phyloP scores from a whole-genome alignment of 2,888 invertebrate genomes.

The Lymantria dispar region DNA sequence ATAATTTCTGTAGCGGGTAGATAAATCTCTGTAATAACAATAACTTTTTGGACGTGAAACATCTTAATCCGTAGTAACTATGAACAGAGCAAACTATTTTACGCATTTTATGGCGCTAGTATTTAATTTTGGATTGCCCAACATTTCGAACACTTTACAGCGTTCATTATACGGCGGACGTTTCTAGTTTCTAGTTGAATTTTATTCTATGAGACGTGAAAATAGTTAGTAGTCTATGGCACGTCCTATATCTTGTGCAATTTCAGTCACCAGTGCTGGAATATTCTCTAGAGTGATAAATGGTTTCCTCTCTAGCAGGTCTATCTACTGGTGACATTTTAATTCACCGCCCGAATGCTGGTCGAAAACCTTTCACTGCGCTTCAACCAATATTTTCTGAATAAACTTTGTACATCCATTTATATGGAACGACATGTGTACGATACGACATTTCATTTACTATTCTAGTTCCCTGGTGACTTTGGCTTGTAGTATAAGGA shows the following conservation, averaged over 20 bases:
- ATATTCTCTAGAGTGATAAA: constrained; percentile 14
- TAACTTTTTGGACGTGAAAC: no score
- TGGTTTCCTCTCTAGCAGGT: constrained; percentile 12
- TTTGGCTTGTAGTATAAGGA: no score
- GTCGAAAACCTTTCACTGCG: constrained; percentile 18
- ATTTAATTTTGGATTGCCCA: no score
- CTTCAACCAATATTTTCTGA: constrained; percentile 42
- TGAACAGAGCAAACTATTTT: no score
- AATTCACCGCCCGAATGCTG: constrained; percentile 25
- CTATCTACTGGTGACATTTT: constrained; percentile 22
- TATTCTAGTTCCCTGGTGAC: not conserved
- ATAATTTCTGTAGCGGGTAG: no score
- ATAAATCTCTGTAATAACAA: no score
- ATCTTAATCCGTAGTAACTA: no score
- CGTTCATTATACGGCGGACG: no score
- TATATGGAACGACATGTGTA: constrained; percentile 20
- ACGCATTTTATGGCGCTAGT: no score
- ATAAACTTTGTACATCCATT: constrained; percentile 24
- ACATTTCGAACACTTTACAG: no score
- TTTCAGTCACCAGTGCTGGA: not conserved
- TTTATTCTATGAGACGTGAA: no score
- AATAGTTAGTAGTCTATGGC: not conserved
- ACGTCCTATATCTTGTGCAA: not conserved
- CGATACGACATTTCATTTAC: not conserved
- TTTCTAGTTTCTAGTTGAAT: no score